Base-by-base conservation (phyloP, 2,797 vertebrate genomes). In the Parauchenoglanis punctatus region DNA sequence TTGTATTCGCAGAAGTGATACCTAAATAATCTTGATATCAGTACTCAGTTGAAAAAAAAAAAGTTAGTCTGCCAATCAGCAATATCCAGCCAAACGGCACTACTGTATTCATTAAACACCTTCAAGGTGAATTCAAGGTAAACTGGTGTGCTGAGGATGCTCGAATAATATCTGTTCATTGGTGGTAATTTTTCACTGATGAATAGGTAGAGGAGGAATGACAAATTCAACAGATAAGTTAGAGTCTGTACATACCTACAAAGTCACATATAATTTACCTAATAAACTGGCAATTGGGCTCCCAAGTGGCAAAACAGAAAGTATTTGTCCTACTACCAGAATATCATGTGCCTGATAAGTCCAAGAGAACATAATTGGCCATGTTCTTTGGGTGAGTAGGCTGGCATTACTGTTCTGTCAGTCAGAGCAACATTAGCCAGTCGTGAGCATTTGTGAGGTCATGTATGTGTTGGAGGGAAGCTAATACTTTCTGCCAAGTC, bases 401-500 rank as follows among this genome's bases (percentile, higher is more conserved):
- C 77, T 81, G 56, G 20, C 11, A 15, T 61, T 81, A n/a, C 35
- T 44, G 23, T 61, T 31, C 17, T 40, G 68, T 67, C 28, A 31
- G 15, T 31, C 65, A 67, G 65, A 23, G 44, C 4, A 12, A 20
- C 35, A 61, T 11, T 7, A 44, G 23, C 78, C 35, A 44, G 5
- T 3, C 25, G 2, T 44, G 35, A 61, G 25, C 59, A 18, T 49
- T 82, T 82, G 44, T 49, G 44, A 20, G 40, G 59, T 63, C 13
- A 28, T 59, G 20, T 81, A 40, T 61, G 12, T 67, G 44, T 52
- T 20, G 15, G 15, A 83, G 61, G 25, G 28, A 83, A 23, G 63
- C 67, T 68, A 83, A 83, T 68, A n/a, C n/a, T 20, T 49, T 83
- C 61, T 54, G 17, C n/a, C 63, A 83, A n/a, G 59, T 68, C 8